phyloP scores from a whole-genome alignment of 1,140 invertebrate genomes.

The Arctopsyche grandis region DNA sequence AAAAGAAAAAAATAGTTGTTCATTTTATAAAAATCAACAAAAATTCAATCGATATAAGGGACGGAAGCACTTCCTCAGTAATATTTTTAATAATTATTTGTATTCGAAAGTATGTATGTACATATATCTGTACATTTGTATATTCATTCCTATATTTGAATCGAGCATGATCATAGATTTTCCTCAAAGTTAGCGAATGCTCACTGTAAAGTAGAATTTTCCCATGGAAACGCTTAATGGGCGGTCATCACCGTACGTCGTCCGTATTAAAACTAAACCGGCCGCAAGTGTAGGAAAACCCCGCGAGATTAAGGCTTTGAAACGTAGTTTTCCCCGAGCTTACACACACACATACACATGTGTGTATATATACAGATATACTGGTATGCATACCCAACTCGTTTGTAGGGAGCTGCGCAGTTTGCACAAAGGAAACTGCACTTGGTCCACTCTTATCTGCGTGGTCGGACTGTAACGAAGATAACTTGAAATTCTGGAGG shows the following conservation, averaged over 20 bases:
- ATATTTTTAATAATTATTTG: too few relatives aligned
- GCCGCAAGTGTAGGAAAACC: conserved; percentile 43
- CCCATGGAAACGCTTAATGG: conserved; percentile 48
- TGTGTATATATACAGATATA: background rate
- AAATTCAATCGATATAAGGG: too few relatives aligned
- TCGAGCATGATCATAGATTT: background rate
- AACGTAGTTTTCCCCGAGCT: background rate
- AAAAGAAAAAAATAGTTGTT: too few relatives aligned
- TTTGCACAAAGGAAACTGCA: conserved; percentile 30
- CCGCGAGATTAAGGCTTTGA: conserved; percentile 50
- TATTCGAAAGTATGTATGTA: too few relatives aligned
- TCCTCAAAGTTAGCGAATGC: background rate
- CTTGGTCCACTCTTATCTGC: conserved; percentile 52
- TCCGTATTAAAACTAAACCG: conserved; percentile 53
- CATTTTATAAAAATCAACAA: too few relatives aligned
- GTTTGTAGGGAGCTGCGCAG: background rate
- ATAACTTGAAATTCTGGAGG: conserved; percentile 52
- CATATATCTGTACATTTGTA: too few relatives aligned
- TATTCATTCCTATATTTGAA: background rate
- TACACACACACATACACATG: background rate
- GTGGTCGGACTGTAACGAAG: conserved; percentile 49
- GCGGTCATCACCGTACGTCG: conserved; percentile 47
- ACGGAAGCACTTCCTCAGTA: too few relatives aligned
- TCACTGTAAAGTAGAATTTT: conserved; percentile 4
- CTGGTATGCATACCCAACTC: background rate